Percentiles rank a stretch among this genome's conserved stretches.
Evolutionary conservation across 2,888 invertebrate species (phyloP).

Genomic region (Hydroisotoma schaefferi): DNA sequence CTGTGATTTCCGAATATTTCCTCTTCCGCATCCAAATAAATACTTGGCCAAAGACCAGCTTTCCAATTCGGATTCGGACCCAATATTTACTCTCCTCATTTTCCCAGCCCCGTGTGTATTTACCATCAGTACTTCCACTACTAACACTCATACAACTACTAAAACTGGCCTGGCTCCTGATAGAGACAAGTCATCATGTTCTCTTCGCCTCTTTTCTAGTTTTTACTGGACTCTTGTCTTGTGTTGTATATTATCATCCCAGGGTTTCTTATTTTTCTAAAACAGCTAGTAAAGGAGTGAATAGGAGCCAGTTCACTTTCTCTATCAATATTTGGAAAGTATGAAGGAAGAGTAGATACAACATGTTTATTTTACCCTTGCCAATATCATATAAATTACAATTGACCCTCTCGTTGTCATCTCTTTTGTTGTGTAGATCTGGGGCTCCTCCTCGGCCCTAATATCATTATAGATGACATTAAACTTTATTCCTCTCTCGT

Average conservation of each 20-base stretch:
- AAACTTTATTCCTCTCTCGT: neutral
- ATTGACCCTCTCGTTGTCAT: neutral
- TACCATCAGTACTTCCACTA: neutral
- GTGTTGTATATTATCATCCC: neutral
- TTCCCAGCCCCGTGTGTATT: constrained; percentile 22
- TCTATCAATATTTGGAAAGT: neutral
- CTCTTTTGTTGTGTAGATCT: too few species aligned
- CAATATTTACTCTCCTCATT: constrained; percentile 39
- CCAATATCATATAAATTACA: constrained; percentile 11
- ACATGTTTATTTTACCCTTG: constrained; percentile 10
- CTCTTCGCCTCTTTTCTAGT: too few species aligned
- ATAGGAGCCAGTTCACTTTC: too few species aligned
- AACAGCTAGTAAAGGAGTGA: too few species aligned
- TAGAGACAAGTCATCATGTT: too few species aligned
- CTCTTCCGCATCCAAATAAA: constrained; percentile 30
- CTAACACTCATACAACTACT: neutral
- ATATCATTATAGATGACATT: constrained; percentile 2
- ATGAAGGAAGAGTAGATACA: neutral
- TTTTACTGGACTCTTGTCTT: too few species aligned
- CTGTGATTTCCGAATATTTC: constrained; percentile 38
- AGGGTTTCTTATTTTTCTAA: neutral
- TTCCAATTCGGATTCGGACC: neutral
- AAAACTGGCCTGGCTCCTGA: too few species aligned
- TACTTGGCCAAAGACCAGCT: constrained; percentile 43
- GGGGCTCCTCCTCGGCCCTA: too few species aligned